Evolutionary conservation across 2,797 vertebrate species (phyloP).

Genomic region (Sebastes hubbsi): DNA sequence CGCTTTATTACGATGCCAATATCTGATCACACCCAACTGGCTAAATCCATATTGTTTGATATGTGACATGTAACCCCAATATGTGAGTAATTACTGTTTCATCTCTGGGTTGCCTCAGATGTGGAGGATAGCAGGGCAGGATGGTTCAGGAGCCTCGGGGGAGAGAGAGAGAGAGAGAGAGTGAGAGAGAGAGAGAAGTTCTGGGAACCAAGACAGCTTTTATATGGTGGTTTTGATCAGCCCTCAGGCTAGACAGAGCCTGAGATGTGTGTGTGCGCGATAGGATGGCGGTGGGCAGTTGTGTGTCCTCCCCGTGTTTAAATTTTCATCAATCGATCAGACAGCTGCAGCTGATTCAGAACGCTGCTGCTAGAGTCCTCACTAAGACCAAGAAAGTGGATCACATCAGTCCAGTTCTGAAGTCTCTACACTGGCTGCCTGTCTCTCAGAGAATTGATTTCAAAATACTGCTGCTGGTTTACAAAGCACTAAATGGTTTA

Average conservation of each 20-base stretch:
- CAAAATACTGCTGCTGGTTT: too few relatives aligned
- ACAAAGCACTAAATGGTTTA: too few relatives aligned
- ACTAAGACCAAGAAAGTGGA: too few relatives aligned
- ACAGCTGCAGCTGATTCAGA: too few relatives aligned
- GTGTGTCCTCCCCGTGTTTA: background rate
- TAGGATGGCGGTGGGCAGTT: constrained; percentile 6
- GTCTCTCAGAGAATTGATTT: too few relatives aligned
- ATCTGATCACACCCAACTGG: constrained; percentile 50
- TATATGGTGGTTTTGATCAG: constrained; percentile 59
- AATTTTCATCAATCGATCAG: constrained; percentile 16
- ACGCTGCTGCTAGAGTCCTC: too few relatives aligned
- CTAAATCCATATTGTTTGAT: constrained; percentile 72
- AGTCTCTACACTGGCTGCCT: too few relatives aligned
- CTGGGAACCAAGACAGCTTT: constrained; percentile 64
- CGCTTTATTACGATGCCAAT: constrained; percentile 56
- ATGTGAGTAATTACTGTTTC: constrained; percentile 69
- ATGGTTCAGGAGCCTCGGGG: constrained; percentile 46
- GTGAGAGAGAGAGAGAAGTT: constrained; percentile 10
- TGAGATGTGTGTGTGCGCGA: background rate
- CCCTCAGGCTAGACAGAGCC: constrained; percentile 35
- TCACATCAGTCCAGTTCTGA: too few relatives aligned
- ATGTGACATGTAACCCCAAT: constrained; percentile 72
- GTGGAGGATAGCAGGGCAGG: constrained; percentile 57
- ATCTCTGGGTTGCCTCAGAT: constrained; percentile 57
- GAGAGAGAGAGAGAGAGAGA: background rate